Evolutionary conservation across 2,888 invertebrate species (phyloP).

Genomic region (Ochropleura leucogaster): DNA sequence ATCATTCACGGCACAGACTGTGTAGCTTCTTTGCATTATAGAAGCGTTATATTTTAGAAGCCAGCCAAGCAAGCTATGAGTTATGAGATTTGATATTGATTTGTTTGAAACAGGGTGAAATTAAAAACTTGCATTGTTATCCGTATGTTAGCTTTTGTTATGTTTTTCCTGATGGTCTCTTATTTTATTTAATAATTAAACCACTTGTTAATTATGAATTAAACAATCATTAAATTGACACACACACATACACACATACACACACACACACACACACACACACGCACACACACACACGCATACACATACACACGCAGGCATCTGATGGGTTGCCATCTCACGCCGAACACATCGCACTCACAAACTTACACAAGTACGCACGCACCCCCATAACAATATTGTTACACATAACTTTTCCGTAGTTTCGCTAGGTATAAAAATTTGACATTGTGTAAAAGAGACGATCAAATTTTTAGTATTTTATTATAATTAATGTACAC

Average conservation of each 20-base stretch:
- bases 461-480: conserved; percentile 9
- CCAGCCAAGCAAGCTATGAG: conserved; percentile 11
- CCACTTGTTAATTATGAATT: neutral
- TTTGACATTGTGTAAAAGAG: neutral
- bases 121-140: conserved; percentile 19
- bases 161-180: neutral
- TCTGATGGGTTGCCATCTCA: no score
- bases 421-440: neutral
- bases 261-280: no score
- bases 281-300: no score
- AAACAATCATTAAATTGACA: neutral
- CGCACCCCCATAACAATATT: no score
- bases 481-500: neutral
- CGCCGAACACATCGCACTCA: no score
- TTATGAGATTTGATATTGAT: conserved; percentile 43
- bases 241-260: no score
- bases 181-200: conserved; percentile 1
- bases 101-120: conserved; percentile 44
- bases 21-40: neutral
- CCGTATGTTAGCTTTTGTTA: conserved; percentile 14
- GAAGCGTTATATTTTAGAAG: conserved; percentile 1
- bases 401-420: neutral
- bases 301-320: no score
- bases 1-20: conserved; percentile 27
- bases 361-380: no score